A percentile compares a stretch with the other conserved stretches of the same genome.
These are phyloP conservation scores for Apamea monoglypha DNA, from an alignment of 2,888 invertebrate species.

Conservation along the genomic window DNA sequence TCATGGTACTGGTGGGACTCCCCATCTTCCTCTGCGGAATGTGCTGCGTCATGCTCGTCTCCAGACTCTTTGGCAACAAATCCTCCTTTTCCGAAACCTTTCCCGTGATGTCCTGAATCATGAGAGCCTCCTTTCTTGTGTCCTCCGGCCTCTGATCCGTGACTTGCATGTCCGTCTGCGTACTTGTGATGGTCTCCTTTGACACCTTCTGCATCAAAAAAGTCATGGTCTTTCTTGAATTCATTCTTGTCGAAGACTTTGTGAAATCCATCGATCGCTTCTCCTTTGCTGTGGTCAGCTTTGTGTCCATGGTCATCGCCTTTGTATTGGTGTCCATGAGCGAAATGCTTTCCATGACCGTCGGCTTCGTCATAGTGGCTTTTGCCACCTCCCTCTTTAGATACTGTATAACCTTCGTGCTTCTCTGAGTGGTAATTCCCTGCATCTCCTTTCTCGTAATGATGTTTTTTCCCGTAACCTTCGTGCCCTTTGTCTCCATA, in stretches of 20 bases:
- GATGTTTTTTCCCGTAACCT: conserved; percentile 87
- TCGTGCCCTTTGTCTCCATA: conserved; percentile 88
- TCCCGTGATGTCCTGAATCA: conserved; percentile 88
- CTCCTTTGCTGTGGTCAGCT: conserved; percentile 90
- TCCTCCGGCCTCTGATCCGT: conserved; percentile 88
- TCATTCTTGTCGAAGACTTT: conserved; percentile 93
- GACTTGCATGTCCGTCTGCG: conserved; percentile 87
- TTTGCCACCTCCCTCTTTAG: conserved; percentile 88
- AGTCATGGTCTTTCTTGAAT: conserved; percentile 93
- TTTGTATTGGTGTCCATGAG: conserved; percentile 87
- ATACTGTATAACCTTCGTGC: conserved; percentile 88
- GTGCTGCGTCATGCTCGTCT: conserved; percentile 82
- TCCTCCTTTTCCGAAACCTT: conserved; percentile 87
- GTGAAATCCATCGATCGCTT: conserved; percentile 92
- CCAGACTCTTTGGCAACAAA: conserved; percentile 89
- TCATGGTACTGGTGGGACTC: conserved; percentile 87
- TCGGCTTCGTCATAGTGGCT: conserved; percentile 88
- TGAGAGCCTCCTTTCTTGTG: conserved; percentile 89
- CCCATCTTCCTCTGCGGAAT: conserved; percentile 88
- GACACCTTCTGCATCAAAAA: conserved; percentile 92
- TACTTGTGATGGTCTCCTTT: conserved; percentile 91
- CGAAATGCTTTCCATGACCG: conserved; percentile 88
- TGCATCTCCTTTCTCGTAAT: conserved; percentile 89
- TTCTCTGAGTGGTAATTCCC: conserved; percentile 90
- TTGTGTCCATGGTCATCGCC: conserved; percentile 89